Base-by-base conservation (phyloP, 2,113 vertebrate genomes). In the Sminthopsis crassicaudata region DNA sequence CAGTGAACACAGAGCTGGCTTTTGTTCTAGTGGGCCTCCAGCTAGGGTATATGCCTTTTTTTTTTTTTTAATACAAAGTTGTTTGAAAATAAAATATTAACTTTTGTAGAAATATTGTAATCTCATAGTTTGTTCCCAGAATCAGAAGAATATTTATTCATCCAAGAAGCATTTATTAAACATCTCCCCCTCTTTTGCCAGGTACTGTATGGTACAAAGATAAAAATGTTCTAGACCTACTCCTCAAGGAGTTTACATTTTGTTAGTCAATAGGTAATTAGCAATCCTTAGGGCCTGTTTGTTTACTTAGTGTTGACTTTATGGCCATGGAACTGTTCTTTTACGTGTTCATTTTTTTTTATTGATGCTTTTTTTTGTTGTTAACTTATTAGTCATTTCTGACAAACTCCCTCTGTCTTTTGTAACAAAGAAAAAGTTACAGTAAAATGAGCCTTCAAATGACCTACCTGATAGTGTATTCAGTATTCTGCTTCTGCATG, bases 51-150 rank as follows among this genome's bases (percentile, higher is more conserved):
- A 96, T 98, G 95, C 90, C 92, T 53, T 95, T 97, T 48, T 48
- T 96, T 96, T 97, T 98, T 98, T 98, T 96, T 98, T 97, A 96
- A 96, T 96, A 92, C 30, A 0, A 4, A 57, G 95, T 94, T 93
- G 36, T 98, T 96, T 96, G 97, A 98, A 98, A 97, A 97, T 96
- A 96, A 98, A 96, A 94, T 95, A 97, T 98, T 96, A 97, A 23
- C 8, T 22, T 42, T 84, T 42, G 5, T 84, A 96, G 95, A 97
- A 98, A 95, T 76, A 91, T 96, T 96, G 96, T 95, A 50, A 94
- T 96, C 96, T 96, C 22, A 0, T 4, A 94, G 91, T 96, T 97
- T 84, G 95, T 90, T 94, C 90, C 57, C 92, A 90, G 95, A 94
- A 97, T 95, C 92, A 90, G 96, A 90, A 97, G 96, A 92, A 90